Base-by-base conservation (phyloP, 2,113 vertebrate genomes). In the Antidorcas marsupialis region DNA sequence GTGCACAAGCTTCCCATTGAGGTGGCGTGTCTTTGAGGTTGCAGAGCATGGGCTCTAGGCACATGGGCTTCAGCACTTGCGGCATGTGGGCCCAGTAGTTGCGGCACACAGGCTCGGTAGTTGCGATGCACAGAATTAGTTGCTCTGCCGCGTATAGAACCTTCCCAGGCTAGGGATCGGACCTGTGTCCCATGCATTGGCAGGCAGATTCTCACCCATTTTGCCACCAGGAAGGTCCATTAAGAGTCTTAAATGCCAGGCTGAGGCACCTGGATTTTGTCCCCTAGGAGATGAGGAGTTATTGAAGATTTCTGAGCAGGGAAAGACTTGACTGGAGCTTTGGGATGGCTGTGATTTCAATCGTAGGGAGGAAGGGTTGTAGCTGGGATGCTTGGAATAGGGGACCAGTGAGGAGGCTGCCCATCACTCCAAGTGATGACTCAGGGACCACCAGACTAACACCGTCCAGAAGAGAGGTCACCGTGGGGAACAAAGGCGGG, bases 401-500 rank as follows among this genome's bases (percentile, higher is more conserved):
- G 6, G 33, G 33, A 36, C 47, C 33, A 17, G 39, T 2, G 25
- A 53, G 82, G 71, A 52, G 19, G 71, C 62, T 15, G n/a, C 43
- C 36, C 47, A 2, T n/a, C 27, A 12, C 47, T 7, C 45, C 12
- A 39, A 0, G 17, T 60, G 30, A 33, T 7, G 45, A 53, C 17
- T 15, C 12, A 27, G 59, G 76, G 89, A 27, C 89, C 59, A 47
- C 30, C 43, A 50, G 89, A 7, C 89, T 53, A 19, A 17, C 79
- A 23, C 27, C 0, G 21, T 16, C 64, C 79, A 67, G 36, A 36
- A 55, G 59, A 60, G 33, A 92, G 27, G 52, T 28, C 89, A 27
- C 28, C 5, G 0, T 30, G 0, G 59, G 30, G 64, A 81, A 8
- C 1, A 27, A 27, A 43, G 30, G 3, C 1, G 12, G 47, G 59